phyloP scores from a whole-genome alignment of 2,113 vertebrate species.

The Tachysurus vachellii region DNA sequence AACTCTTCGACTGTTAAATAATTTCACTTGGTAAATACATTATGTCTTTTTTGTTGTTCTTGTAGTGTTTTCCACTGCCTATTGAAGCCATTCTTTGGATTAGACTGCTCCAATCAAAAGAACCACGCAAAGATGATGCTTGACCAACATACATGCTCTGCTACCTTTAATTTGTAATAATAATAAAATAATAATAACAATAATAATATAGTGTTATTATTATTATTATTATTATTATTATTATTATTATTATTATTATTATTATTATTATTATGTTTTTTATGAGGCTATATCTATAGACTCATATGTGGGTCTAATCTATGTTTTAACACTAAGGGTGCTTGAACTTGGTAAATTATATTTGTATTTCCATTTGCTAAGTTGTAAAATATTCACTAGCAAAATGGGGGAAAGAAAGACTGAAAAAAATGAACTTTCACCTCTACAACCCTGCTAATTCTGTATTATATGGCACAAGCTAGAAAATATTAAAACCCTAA shows the following conservation, averaged over 20 bases:
- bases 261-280: neutral
- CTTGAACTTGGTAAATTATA: neutral
- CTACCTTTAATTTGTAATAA: slow-evolving; percentile 4
- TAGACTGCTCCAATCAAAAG: slow-evolving; percentile 10
- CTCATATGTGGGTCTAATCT: neutral
- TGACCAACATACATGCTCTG: slow-evolving; percentile 32
- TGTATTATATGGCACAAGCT: slow-evolving; percentile 18
- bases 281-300: neutral
- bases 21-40: neutral
- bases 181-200: too few species aligned
- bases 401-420: neutral
- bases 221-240: neutral
- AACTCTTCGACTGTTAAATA: neutral
- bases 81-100: neutral
- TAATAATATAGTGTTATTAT: neutral
- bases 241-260: slow-evolving; percentile 14
- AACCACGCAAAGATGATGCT: neutral
- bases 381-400: slow-evolving; percentile 29
- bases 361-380: slow-evolving; percentile 13
- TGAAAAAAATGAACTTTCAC: neutral
- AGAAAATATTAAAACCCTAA: slow-evolving; percentile 15
- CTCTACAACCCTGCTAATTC: neutral
- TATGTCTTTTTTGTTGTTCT: neutral
- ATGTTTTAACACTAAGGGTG: slow-evolving; percentile 7
- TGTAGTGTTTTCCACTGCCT: slow-evolving; percentile 24